Base-by-base conservation (phyloP, 2,797 vertebrate genomes). In the Eulemur rubriventer region DNA sequence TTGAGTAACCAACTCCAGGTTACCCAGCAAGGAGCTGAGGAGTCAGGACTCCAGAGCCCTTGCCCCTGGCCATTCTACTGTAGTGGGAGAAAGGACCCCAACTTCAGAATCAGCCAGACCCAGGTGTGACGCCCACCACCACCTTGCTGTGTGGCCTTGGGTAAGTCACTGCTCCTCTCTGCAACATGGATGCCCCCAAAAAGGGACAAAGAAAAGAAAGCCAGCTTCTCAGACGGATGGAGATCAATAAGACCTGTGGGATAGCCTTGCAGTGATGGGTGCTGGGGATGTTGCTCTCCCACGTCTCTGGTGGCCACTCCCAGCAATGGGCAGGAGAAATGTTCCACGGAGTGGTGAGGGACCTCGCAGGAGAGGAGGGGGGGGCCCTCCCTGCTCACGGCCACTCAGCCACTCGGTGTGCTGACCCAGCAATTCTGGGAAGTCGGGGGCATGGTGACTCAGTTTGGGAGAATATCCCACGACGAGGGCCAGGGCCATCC, bases 381-480 rank as follows among this genome's bases (percentile, higher is more conserved):
- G 26, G 24, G 20, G 46, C 4, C 43, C 28, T 7, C 33, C 28
- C 75, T 43, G 26, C 35, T 16, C 1, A 8, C n/a, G 81, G 63
- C 33, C 38, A 4, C 20, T 3, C 50, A 18, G 50, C 22, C 70
- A 35, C 43, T 72, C 11, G 17, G 50, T 70, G 16, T 28, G 46
- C 88, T 18, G 69, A 57, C 33, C 63, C 52, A 30, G 75, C 59
- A 95, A 33, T 81, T 82, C 84, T 38, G 6, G 33, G 67, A 69
- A 72, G 26, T 69, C 22, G 26, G 33, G 48, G 76, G 11, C 28
- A 0, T 4, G 28, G n/a, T 11, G 16, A 16, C 33, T 86, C 6
- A 7, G 26, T 10, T 35, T 1, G 11, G 12, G 57, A 30, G 16
- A 75, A 10, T 22, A 26, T 28, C 43, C 35, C 57, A 26, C 22